Evolutionary conservation across 2,888 invertebrate genomes (phyloP).

Genomic region (Drosophila subquinaria): DNA sequence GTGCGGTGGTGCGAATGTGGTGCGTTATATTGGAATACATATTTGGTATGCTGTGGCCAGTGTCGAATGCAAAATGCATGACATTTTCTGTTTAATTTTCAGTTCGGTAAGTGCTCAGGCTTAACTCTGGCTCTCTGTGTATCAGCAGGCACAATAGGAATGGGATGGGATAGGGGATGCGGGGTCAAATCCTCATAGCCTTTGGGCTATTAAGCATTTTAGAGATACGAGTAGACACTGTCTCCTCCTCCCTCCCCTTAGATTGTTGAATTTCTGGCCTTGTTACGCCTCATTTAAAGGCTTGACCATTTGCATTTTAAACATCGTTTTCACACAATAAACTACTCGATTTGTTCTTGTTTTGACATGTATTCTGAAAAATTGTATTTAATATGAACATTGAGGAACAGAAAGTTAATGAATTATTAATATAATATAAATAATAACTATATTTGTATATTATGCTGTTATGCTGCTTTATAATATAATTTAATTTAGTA

Average conservation of each 20-base stretch:
- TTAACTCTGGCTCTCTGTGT: slow-evolving; percentile 51
- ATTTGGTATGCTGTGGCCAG: slow-evolving; percentile 53
- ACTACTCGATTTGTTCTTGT: neutral
- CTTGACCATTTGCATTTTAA: slow-evolving; percentile 9
- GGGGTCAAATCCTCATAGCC: neutral
- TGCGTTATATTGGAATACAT: slow-evolving; percentile 24
- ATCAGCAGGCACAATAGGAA: neutral
- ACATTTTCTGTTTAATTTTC: slow-evolving; percentile 78
- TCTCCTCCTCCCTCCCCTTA: neutral
- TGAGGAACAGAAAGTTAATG: neutral
- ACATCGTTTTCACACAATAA: slow-evolving; percentile 46
- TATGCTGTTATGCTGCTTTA: too few relatives aligned
- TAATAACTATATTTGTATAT: too few relatives aligned
- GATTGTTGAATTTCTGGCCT: slow-evolving; percentile 5
- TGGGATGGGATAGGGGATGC: neutral
- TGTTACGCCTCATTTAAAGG: neutral
- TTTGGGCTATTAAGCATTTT: slow-evolving; percentile 36
- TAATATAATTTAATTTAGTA: too few relatives aligned
- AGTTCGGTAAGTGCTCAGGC: slow-evolving; percentile 67
- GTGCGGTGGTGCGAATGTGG: slow-evolving; percentile 7
- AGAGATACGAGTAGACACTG: slow-evolving; percentile 29
- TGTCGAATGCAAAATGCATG: slow-evolving; percentile 77
- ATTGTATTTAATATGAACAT: neutral
- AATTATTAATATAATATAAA: neutral
- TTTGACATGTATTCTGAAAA: neutral